Conservation (phyloP, 2,113 vertebrate species). For the Eurystomus gularis region DNA sequence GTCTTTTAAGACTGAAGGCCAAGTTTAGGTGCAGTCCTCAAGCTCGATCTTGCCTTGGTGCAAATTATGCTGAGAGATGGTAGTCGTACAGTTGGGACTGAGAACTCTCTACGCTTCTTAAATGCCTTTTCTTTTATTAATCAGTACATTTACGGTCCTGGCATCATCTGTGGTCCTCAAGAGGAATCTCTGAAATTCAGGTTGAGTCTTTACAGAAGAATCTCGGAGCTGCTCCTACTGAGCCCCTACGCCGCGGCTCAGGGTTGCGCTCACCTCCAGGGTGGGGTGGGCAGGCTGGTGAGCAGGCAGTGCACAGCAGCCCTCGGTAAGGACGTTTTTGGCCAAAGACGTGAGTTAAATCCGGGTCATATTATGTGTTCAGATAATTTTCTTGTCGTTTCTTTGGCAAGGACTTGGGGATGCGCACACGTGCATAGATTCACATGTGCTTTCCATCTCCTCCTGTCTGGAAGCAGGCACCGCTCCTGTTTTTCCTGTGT, state of each 20-base stretch:
- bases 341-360: neutral
- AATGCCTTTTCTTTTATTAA: neutral
- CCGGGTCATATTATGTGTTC: neutral
- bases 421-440: conserved; percentile 47
- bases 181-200: neutral
- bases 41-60: neutral
- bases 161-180: neutral
- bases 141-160: rapidly evolving
- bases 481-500: conserved; percentile 41
- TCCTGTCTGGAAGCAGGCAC: conserved; percentile 46
- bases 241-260: neutral
- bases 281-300: neutral
- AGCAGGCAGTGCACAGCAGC: neutral
- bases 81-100: neutral
- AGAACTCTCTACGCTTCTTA: neutral
- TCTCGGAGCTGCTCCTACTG: neutral
- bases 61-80: neutral
- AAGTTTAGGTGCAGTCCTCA: neutral
- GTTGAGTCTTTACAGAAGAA: neutral
- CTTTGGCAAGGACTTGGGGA: conserved; percentile 38
- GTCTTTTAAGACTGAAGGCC: neutral
- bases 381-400: conserved; percentile 15
- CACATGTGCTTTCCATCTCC: conserved; percentile 51
- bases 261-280: neutral
- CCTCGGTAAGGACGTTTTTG: neutral